Evolutionary conservation across 2,797 vertebrate species (phyloP).

Genomic region (Melanotaenia pygmaea): DNA sequence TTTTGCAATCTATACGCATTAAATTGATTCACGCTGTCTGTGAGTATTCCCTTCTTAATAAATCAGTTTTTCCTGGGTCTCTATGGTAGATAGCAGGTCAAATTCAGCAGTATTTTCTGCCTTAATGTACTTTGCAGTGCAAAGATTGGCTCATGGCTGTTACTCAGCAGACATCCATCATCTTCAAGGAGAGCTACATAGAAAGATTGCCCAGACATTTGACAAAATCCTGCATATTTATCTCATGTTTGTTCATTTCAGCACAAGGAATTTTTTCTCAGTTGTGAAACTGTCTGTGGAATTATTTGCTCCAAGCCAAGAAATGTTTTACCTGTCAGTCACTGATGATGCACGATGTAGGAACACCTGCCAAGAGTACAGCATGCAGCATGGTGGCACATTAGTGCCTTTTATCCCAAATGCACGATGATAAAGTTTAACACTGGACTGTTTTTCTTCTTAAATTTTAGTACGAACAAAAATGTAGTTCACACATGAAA

Average conservation of each 20-base stretch:
- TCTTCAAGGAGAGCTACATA: constrained; percentile 50
- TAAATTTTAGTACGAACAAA: neutral
- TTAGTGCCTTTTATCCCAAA: neutral
- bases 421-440: neutral
- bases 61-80: constrained; percentile 58
- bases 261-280: neutral
- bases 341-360: neutral
- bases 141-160: constrained; percentile 53
- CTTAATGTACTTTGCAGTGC: constrained; percentile 58
- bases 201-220: constrained; percentile 45
- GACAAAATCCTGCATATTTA: constrained; percentile 51
- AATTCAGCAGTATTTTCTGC: constrained; percentile 69
- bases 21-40: constrained; percentile 60
- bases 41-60: constrained; percentile 63
- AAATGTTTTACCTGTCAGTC: neutral
- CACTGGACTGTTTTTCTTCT: constrained; percentile 1
- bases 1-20: constrained; percentile 53
- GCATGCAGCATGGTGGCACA: neutral
- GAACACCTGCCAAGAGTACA: neutral
- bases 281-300: neutral
- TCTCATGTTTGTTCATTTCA: constrained; percentile 20
- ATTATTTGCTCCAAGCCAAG: neutral
- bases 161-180: constrained; percentile 71
- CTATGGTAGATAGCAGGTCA: constrained; percentile 48
- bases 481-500: too few relatives aligned